Base-by-base conservation (phyloP, 2,888 invertebrate genomes). In the Electrophaes corylata region DNA sequence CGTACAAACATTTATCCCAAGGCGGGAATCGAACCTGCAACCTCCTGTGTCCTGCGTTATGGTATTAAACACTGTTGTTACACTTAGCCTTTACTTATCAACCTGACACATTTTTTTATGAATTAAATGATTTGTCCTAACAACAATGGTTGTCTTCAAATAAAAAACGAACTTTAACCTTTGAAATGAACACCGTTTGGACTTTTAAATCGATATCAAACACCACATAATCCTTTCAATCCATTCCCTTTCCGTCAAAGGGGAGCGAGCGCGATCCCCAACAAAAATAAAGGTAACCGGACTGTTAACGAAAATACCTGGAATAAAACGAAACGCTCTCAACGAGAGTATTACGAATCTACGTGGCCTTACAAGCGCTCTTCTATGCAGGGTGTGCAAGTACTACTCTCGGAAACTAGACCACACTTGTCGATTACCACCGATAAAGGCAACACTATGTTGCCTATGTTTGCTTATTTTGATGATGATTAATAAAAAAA, bases 231-330 rank as follows among this genome's bases (percentile, higher is more conserved):
- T 49, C 48, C 48, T 29, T 26, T 40, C 12, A 44, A 16, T 11
- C 44, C n/a, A 12, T 29, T 19, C 48, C n/a, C n/a, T 26, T 18
- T 10, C 20, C 47, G 23, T 20, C 33, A 35, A 46, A 35, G 19
- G 14, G 23, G 14, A 12, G 5, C 3, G 4, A n/a, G 26, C 8
- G 26, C 26, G 26, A 10, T 29, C 26, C 19, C 46, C 33, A 37
- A 46, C n/a, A 35, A 47, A 47, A 47, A 37, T 35, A 37, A 37
- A 47, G 14, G 35, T 37, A 37, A 12, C 37, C 16, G 16, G 37
- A 35, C 35, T n/a, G 41, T 12, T 41, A 20, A 41, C 23, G 11
- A 48, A 48, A 48, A 48, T 39, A 26, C 37, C 26, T 18, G 46
- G n/a, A 33, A 45, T 45, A 33, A 45, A 45, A 45, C 19, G 45